Conservation (phyloP, 2,113 vertebrate species). For the Urocitellus parryii region DNA sequence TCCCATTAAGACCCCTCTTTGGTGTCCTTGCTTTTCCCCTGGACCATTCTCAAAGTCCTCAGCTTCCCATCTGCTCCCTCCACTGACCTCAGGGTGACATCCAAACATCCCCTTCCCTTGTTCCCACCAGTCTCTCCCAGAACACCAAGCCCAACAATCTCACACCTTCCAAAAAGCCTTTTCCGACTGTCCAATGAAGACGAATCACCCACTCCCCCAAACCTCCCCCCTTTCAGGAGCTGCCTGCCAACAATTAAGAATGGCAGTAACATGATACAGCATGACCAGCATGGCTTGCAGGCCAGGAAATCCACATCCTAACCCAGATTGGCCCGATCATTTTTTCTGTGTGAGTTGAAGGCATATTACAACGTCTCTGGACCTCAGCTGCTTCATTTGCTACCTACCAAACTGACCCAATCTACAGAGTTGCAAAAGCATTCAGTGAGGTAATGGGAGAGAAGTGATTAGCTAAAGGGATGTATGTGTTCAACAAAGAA, state of each 20-base stretch:
- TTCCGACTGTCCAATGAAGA: neutral
- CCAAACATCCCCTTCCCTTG: neutral
- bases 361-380: neutral
- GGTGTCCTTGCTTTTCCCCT: neutral
- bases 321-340: neutral
- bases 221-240: neutral
- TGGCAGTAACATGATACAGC: neutral
- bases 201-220: no score
- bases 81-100: neutral
- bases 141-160: neutral
- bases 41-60: neutral
- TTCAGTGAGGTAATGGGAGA: neutral
- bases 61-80: neutral
- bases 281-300: neutral
- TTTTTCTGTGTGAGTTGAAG: neutral
- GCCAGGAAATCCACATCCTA: neutral
- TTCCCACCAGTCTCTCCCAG: neutral
- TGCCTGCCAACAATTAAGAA: slow-evolving; percentile 14
- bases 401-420: neutral
- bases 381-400: neutral
- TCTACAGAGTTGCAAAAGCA: neutral
- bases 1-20: neutral
- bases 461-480: neutral
- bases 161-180: neutral
- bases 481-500: neutral